Evolutionary conservation across 2,797 vertebrate species (phyloP).

Genomic region (Xerus rutilus): DNA sequence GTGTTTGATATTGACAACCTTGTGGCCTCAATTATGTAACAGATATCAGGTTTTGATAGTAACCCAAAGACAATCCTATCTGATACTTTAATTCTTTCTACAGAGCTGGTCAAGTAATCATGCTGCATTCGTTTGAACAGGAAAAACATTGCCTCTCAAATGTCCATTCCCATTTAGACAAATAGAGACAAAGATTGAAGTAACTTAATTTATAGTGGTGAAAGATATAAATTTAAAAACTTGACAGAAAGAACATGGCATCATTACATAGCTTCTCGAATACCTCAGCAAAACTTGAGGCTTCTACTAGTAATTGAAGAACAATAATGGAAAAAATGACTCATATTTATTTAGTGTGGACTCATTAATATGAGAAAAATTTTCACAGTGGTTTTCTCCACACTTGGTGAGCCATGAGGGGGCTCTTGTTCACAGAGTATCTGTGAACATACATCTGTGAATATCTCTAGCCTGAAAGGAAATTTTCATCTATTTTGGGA

Average conservation of each 20-base stretch:
- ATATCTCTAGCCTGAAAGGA: neutral
- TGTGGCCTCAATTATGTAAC: conserved; percentile 69
- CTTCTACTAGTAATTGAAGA: neutral
- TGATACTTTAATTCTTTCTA: conserved; percentile 24
- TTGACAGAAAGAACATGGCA: conserved; percentile 23
- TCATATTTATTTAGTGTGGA: neutral
- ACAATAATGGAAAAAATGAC: neutral
- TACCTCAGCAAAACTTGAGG: neutral
- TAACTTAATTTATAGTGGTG: conserved; percentile 1
- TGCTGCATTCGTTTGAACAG: neutral
- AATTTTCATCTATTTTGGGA: neutral
- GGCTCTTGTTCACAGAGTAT: neutral
- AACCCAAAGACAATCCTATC: conserved; percentile 51
- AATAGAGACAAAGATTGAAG: conserved; percentile 27
- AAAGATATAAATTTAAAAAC: conserved; percentile 33
- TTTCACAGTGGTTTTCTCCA: neutral
- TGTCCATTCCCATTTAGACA: conserved; percentile 50
- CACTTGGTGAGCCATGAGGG: neutral
- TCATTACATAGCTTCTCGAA: neutral
- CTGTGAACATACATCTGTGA: neutral
- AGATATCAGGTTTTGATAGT: conserved; percentile 55
- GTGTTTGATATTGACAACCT: conserved; percentile 70
- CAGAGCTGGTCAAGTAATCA: neutral
- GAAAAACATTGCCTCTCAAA: conserved; percentile 23
- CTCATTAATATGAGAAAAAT: neutral